Evolutionary conservation across 2,797 vertebrate genomes (phyloP).

Genomic region (Acanthurus leucopareius): DNA sequence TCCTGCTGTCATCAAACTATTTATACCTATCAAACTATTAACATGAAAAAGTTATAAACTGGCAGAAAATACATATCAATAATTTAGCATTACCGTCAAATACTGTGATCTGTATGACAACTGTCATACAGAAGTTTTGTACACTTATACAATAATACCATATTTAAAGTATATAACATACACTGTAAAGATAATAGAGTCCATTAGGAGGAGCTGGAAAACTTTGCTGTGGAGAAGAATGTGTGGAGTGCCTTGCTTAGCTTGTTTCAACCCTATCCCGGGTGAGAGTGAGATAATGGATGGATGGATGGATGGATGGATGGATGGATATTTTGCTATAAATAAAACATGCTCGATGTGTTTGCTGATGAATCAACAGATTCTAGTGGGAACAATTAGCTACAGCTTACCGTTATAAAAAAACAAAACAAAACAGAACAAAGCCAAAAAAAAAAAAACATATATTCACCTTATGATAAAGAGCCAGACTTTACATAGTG

Average conservation of each 20-base stretch:
- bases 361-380: background rate
- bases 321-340: slow-evolving; percentile 3
- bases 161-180: background rate
- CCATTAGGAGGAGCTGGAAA: no score
- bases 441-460: background rate
- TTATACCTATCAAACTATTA: slow-evolving; percentile 56
- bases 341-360: slow-evolving; percentile 20
- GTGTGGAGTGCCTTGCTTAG: no score
- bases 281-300: no score
- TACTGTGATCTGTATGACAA: background rate
- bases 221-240: no score
- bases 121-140: background rate
- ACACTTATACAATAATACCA: background rate
- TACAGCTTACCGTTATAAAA: background rate
- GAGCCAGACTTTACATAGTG: background rate
- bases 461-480: background rate
- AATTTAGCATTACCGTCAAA: background rate
- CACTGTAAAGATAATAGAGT: background rate
- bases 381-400: background rate
- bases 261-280: no score
- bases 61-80: slow-evolving; percentile 18
- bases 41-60: slow-evolving; percentile 22
- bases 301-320: no score
- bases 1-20: slow-evolving; percentile 56
- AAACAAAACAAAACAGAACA: no score